Conservation (phyloP, 2,113 vertebrate genomes). For the Vidua chalybeata region DNA sequence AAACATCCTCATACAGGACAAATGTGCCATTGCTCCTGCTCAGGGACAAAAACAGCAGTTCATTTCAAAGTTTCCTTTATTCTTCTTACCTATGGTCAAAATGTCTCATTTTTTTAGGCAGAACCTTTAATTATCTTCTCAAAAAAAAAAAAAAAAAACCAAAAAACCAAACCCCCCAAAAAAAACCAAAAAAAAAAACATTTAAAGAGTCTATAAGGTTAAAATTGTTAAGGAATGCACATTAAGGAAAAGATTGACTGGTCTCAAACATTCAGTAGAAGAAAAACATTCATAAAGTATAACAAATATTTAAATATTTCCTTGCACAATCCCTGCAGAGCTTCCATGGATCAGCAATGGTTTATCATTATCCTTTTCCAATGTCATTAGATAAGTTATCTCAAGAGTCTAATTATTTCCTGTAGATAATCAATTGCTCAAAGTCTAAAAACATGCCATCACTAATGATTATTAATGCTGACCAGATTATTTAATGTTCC, state of each 20-base stretch:
- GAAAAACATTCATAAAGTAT: neutral
- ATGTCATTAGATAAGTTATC: neutral
- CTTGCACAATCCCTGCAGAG: neutral
- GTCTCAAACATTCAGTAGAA: neutral
- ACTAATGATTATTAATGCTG: neutral
- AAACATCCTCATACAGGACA: neutral
- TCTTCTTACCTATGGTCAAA: neutral
- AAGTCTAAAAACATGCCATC: neutral
- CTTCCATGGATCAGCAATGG: neutral
- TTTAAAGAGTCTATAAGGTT: neutral
- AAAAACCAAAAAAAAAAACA: neutral
- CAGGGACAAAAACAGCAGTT: neutral
- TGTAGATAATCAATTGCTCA: neutral
- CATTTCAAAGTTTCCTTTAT: neutral
- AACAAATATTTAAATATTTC: neutral
- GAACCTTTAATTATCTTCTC: neutral
- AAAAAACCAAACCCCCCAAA: no score
- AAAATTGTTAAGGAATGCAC: rapidly evolving
- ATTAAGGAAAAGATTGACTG: neutral
- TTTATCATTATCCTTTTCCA: neutral
- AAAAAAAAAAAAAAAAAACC: neutral
- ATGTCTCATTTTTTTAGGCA: neutral
- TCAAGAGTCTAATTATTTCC: neutral
- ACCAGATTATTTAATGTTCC: neutral
- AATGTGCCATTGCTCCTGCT: neutral